phyloP scores from a whole-genome alignment of 2,888 invertebrate genomes.

The Epinotia nisella region DNA sequence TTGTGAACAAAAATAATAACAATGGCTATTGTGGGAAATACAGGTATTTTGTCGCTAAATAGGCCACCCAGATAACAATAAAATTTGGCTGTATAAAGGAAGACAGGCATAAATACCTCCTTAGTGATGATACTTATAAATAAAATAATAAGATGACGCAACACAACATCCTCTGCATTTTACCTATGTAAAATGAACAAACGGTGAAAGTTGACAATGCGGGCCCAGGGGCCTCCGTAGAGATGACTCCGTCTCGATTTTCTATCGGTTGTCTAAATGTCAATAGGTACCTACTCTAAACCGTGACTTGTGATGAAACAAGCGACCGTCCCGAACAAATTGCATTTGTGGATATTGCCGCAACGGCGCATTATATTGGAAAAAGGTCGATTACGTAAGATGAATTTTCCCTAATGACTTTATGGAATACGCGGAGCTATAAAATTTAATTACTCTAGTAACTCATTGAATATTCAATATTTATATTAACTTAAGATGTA shows the following conservation, averaged over 20 bases:
- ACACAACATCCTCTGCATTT: conserved; percentile 67
- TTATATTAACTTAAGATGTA: no score
- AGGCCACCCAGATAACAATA: neutral
- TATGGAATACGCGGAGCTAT: neutral
- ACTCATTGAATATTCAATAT: no score
- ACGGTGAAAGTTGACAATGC: conserved; percentile 75
- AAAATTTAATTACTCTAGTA: no score
- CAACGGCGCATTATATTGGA: neutral
- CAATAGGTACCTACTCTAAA: conserved; percentile 50
- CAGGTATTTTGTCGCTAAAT: neutral
- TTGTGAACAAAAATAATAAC: neutral
- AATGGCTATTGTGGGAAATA: neutral
- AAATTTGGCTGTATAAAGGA: neutral
- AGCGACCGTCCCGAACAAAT: conserved; percentile 46
- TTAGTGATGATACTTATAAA: conserved; percentile 60
- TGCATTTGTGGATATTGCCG: neutral
- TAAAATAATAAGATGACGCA: conserved; percentile 64
- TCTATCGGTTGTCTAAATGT: conserved; percentile 56
- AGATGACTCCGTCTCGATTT: conserved; percentile 51
- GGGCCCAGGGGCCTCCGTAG: conserved; percentile 47
- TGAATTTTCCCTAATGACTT: neutral
- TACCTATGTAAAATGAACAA: conserved; percentile 72
- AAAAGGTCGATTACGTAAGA: neutral
- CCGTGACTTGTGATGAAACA: conserved; percentile 45
- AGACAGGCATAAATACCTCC: conserved; percentile 40